Base-by-base conservation (phyloP, 1,140 invertebrate genomes). In the Limonius californicus region DNA sequence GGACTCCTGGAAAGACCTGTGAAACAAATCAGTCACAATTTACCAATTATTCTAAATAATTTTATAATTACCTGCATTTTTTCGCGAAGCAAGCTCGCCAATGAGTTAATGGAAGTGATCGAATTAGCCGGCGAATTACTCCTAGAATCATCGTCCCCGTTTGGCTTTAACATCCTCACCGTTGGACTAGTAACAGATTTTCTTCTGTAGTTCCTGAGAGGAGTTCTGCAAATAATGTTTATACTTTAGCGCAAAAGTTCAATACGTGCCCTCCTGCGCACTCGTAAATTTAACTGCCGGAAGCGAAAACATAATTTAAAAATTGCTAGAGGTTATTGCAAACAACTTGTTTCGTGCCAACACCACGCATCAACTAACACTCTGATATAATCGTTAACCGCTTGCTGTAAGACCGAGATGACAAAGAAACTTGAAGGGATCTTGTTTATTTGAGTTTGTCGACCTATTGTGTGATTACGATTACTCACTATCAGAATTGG, bases 21-120 rank as follows among this genome's bases (percentile, higher is more conserved):
- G 30, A 59, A 59, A 66, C 71, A 57, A 66, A 39, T 21, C 23
- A 60, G 14, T 20, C 6, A 18, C 23, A n/a, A 54, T 57, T n/a
- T 16, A 9, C 19, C 39, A n/a, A n/a, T 30, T 60, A 57, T 32
- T n/a, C 20, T 27, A 16, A 23, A 32, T 19, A 16, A 7, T n/a
- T 55, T 30, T 30, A 21, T 32, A 67, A 74, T 70, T 76, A 91
- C 84, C 76, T 91, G 88, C 53, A 92, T 79, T 80, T 92, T 91
- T 71, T 92, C 90, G 65, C 86, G 87, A 0, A 92, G 78, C 42
- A 92, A 77, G 76, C 89, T 91, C 43, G 89, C 89, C 43, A 92
- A 83, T 0, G 89, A 91, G 72, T 92, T 92, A 42, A 91, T 84
- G 57, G 88, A 90, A 0, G 89, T 91, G 65, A 92, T 87, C 2